These are phyloP conservation scores for Enteromius radiatus DNA, from an alignment of 2,797 vertebrate genomes.

Conservation along the genomic window DNA sequence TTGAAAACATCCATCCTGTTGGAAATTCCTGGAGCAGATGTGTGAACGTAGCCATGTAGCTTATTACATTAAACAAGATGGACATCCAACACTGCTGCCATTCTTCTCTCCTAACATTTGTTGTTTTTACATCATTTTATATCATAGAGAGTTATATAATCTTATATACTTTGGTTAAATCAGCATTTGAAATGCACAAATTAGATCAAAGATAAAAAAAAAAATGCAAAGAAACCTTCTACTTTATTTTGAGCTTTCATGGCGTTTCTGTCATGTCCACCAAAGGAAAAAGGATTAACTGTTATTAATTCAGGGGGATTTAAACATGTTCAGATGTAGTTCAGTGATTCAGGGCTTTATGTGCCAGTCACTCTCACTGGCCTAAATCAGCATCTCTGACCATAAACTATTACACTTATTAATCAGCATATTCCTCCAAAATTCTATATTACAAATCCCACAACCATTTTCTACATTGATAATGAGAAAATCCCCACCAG, in stretches of 20 bases:
- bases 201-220: constrained; percentile 6
- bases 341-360: constrained; percentile 30
- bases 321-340: constrained; percentile 41
- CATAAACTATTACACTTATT: neutral
- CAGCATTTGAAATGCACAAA: neutral
- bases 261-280: neutral
- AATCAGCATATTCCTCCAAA: neutral
- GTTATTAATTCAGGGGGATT: constrained; percentile 39
- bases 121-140: neutral
- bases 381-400: constrained; percentile 21
- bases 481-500: neutral
- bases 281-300: constrained; percentile 29
- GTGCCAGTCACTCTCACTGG: neutral
- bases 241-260: constrained; percentile 4
- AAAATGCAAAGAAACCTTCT: neutral
- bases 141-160: neutral
- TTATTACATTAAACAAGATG: constrained; percentile 8
- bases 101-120: neutral
- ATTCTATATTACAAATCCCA: neutral
- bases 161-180: neutral
- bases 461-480: neutral
- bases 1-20: constrained; percentile 37
- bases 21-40: constrained; percentile 33
- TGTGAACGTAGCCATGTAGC: neutral
- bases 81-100: neutral